Evolutionary conservation across 2,113 vertebrate genomes (phyloP).

Genomic region (Scomber japonicus): DNA sequence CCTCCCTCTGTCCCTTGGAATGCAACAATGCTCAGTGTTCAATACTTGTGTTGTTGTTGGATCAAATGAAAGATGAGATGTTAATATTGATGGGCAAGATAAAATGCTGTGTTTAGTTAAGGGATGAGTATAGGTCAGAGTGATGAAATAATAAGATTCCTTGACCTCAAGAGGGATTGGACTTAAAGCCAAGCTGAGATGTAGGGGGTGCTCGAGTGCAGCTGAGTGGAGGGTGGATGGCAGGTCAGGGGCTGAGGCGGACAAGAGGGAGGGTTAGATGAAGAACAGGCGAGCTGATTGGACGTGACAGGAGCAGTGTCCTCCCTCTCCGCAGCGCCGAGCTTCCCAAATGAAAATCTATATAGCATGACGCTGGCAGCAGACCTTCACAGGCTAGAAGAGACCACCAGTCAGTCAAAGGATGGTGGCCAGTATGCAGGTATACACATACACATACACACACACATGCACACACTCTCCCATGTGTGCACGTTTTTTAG

Average conservation of each 20-base stretch:
- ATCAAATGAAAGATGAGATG: slow-evolving; percentile 60
- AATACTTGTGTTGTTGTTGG: slow-evolving; percentile 39
- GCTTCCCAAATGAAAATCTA: slow-evolving; percentile 87
- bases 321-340: slow-evolving; percentile 73
- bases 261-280: slow-evolving; percentile 62
- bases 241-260: slow-evolving; percentile 46
- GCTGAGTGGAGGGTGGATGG: slow-evolving; percentile 21
- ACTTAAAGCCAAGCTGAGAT: slow-evolving; percentile 21
- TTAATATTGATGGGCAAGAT: slow-evolving; percentile 11
- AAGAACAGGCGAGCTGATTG: slow-evolving; percentile 80
- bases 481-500: neutral
- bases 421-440: neutral
- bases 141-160: slow-evolving; percentile 4
- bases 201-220: slow-evolving; percentile 19
- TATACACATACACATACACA: neutral
- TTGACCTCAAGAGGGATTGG: slow-evolving; percentile 30
- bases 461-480: neutral
- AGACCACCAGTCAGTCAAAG: slow-evolving; percentile 31
- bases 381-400: slow-evolving; percentile 47
- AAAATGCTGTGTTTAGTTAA: slow-evolving; percentile 8
- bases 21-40: slow-evolving; percentile 28
- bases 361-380: slow-evolving; percentile 46
- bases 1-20: slow-evolving; percentile 18
- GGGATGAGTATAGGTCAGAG: neutral
- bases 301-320: slow-evolving; percentile 83